A percentile compares a stretch with the other conserved stretches of the same genome.
Conservation (phyloP, 2,797 vertebrate genomes). For the Eremophila alpestris region DNA sequence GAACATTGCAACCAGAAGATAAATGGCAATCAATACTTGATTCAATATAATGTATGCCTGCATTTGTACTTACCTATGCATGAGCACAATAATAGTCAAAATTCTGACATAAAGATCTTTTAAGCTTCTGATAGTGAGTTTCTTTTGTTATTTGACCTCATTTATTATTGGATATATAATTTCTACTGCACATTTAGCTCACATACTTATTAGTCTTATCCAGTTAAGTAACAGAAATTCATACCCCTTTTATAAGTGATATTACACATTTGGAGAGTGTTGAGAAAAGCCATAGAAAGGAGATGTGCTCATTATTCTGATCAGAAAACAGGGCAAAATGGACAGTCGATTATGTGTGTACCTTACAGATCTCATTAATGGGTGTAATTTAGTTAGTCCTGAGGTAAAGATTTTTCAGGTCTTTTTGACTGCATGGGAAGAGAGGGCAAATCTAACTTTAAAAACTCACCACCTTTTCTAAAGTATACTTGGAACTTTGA, state of each 20-base stretch:
- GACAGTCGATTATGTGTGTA: not conserved
- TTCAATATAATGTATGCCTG: not conserved
- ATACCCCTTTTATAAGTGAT: conserved; percentile 43
- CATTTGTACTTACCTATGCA: not conserved
- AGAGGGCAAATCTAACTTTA: conserved; percentile 55
- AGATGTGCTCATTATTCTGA: conserved; percentile 54
- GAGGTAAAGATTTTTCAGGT: conserved; percentile 57
- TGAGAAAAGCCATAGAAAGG: conserved; percentile 33
- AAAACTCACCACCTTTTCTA: conserved; percentile 51
- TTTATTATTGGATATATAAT: conserved; percentile 46
- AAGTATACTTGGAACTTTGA: conserved; percentile 37
- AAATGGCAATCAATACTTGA: not conserved
- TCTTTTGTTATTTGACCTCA: conserved; percentile 23
- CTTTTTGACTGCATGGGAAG: conserved; percentile 32
- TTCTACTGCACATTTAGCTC: conserved; percentile 24
- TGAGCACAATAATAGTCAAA: not conserved
- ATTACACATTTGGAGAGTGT: conserved; percentile 15
- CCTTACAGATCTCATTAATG: conserved; percentile 51
- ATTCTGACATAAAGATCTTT: not conserved
- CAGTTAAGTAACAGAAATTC: conserved; percentile 21
- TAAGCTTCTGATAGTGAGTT: not conserved
- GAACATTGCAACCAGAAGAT: not conserved
- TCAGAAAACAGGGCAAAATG: conserved; percentile 50
- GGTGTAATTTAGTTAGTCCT: conserved; percentile 59
- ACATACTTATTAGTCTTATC: not conserved